Evolutionary conservation across 2,888 invertebrate genomes (phyloP), one percentile per base, ranked within the genome.

Genomic region (Gibbula magus): DNA sequence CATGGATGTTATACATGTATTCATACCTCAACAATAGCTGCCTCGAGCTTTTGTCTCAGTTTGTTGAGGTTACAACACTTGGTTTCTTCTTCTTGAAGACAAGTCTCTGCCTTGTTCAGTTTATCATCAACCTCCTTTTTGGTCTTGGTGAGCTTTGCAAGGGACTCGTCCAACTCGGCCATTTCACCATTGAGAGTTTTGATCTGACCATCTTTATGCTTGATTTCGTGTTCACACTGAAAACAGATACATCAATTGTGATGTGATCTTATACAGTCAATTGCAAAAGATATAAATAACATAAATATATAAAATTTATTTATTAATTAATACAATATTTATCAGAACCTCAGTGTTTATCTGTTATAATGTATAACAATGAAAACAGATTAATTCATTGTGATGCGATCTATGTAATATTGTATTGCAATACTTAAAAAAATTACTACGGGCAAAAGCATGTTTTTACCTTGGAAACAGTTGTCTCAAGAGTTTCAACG

Each of bases 401-500:
- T n/a, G n/a, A n/a, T n/a, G n/a, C n/a, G n/a, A n/a, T n/a, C n/a
- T n/a, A n/a, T n/a, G n/a, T n/a, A n/a, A n/a, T n/a, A n/a, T n/a
- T n/a, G n/a, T n/a, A n/a, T n/a, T n/a, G n/a, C n/a, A n/a, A n/a
- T n/a, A n/a, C n/a, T n/a, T n/a, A n/a, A n/a, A n/a, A n/a, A n/a
- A n/a, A n/a, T n/a, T n/a, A n/a, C n/a, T n/a, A n/a, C n/a, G n/a
- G n/a, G n/a, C 10, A 13, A 45, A 10, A 13, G 4, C 1, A 45
- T n/a, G 25, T 61, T 13, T 75, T 73, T 25, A 61, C 61, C 61
- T 61, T 61, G 16, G 61, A 61, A 29, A 61, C 29, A 61, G 61
- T 61, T 25, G 1, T 29, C 25, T 99, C 99, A 93, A 99, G 95
- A 94, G 99, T 98, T 93, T 99, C 99, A 90, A 99, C 95, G 92